A percentile compares a stretch with the other conserved stretches of the same genome.
Conservation (phyloP, 2,888 invertebrate species). For the Electrophaes corylata region DNA sequence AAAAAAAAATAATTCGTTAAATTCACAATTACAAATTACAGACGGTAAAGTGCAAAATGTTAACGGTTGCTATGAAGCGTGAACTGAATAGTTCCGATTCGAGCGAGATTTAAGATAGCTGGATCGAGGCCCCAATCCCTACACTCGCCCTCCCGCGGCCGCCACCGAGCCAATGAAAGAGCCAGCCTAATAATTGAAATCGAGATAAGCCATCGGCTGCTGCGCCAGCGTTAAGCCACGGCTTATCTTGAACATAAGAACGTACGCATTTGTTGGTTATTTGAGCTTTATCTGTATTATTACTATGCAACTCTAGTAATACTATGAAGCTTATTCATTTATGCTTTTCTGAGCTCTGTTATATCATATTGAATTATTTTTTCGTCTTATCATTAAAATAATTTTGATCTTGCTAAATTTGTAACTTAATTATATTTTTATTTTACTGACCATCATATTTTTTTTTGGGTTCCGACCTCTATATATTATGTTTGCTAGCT, state of each 20-base stretch:
- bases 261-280: conserved; percentile 73
- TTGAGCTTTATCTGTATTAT: conserved; percentile 71
- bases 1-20: conserved; percentile 47
- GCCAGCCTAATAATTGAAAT: conserved; percentile 82
- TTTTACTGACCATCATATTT: background rate
- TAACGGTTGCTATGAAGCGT: conserved; percentile 59
- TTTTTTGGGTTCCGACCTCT: too few species aligned
- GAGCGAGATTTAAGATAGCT: conserved; percentile 75
- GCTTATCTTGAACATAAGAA: conserved; percentile 75
- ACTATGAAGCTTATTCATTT: conserved; percentile 10
- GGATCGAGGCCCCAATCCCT: conserved; percentile 68
- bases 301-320: conserved; percentile 57
- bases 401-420: background rate
- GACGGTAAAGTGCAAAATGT: conserved; percentile 33
- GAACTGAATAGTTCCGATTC: conserved; percentile 69
- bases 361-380: background rate
- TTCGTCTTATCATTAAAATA: background rate
- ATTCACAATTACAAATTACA: too few species aligned
- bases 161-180: conserved; percentile 74
- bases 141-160: conserved; percentile 58
- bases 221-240: conserved; percentile 72
- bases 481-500: too few species aligned
- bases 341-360: background rate
- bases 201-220: conserved; percentile 81
- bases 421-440: background rate